Base-by-base conservation (phyloP, 35 echinoderm and acorn worm species). In the Holothuria glaberrima region DNA sequence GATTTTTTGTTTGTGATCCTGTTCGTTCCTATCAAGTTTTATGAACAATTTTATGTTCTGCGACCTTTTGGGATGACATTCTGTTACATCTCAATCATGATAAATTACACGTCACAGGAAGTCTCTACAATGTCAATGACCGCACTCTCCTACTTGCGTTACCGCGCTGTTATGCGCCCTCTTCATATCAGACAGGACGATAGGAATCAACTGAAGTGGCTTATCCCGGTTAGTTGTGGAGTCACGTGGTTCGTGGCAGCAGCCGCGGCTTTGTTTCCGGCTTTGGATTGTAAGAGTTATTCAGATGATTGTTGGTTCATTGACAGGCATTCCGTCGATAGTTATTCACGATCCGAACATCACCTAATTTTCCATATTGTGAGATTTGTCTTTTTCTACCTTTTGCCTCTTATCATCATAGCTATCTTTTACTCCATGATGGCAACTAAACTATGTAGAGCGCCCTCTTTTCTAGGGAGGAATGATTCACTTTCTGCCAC, bases 31-130 rank as follows among this genome's bases (percentile, higher is more conserved):
- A 84, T 84, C 41, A 5, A 61, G 58, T 10, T 84, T 61, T 17
- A 34, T 33, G 28, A 63, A 7, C 0, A 61, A 28, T 26, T 30
- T 30, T 6, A 33, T 18, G 0, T 14, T 31, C 4, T 3, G 0
- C 52, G 80, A 61, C 80, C 80, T 17, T 61, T 84, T 27, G 80
- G 80, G 9, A 20, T 17, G 7, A 61, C 30, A 19, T 84, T 84
- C 31, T 84, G 80, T 52, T 4, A 3, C 5, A 13, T 84, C 31
- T 84, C 80, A 20, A 33, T 84, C 10, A 59, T 84, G 1, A 52
- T 62, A 48, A 84, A 64, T 38, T 84, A 58, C 31, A 33, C 59
- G 25, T 84, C 80, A 28, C 80, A 84, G 30, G 80, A 84, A 33
- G 80, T 84, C 31, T 84, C 80, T 19, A 30, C 59, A 18, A 58